Percentiles rank a stretch among this genome's conserved stretches.
Evolutionary conservation across 2,888 invertebrate genomes (phyloP).

Genomic region (Agriopis leucophaearia): DNA sequence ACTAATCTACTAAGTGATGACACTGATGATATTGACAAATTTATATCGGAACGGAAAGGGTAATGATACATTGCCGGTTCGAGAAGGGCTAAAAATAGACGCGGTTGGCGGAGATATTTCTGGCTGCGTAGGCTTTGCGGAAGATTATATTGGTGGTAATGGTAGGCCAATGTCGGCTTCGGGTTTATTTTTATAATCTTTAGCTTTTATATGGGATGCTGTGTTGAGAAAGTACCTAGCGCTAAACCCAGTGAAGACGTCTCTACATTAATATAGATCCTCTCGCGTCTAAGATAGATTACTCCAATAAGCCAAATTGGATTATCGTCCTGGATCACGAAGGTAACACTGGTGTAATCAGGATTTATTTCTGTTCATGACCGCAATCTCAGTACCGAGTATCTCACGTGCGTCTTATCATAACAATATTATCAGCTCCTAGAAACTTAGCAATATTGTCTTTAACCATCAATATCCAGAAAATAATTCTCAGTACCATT

Average conservation of each 20-base stretch:
- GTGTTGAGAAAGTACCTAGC: too few species aligned
- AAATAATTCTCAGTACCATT: too few species aligned
- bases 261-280: neutral
- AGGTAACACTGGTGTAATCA: neutral
- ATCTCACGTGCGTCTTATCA: neutral
- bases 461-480: too few species aligned
- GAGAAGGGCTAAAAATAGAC: constrained; percentile 23
- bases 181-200: constrained; percentile 6
- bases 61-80: constrained; percentile 24
- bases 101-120: constrained; percentile 18
- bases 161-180: constrained; percentile 8
- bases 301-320: constrained; percentile 5
- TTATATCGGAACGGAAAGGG: constrained; percentile 26
- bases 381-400: neutral
- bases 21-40: constrained; percentile 33
- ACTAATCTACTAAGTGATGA: constrained; percentile 19
- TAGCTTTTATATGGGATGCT: neutral
- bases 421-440: neutral
- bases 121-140: constrained; percentile 33
- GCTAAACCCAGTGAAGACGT: too few species aligned
- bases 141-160: constrained; percentile 24
- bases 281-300: constrained; percentile 1
- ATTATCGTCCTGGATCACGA: constrained; percentile 1
- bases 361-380: constrained; percentile 9
- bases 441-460: neutral